Percentiles rank a stretch among this genome's conserved stretches.
Conservation (phyloP, 2,888 invertebrate genomes). For the Tetramorium bicarinatum region DNA sequence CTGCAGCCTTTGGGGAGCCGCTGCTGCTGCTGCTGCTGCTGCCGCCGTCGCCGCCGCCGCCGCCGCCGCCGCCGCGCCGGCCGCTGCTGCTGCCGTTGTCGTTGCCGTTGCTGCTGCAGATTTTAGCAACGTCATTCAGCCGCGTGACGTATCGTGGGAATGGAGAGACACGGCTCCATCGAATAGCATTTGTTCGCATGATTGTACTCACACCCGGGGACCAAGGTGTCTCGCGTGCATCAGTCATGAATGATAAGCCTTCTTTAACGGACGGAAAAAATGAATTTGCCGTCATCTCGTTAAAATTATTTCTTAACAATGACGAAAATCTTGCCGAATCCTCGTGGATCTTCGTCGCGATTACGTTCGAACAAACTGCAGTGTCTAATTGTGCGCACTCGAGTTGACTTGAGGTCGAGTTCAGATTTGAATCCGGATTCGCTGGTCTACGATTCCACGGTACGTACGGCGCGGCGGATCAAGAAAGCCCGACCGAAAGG, state of each 20-base stretch:
- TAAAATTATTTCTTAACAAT: background rate
- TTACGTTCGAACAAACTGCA: background rate
- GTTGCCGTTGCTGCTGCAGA: conserved; percentile 66
- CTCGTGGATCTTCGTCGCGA: background rate
- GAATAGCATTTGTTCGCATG: conserved; percentile 67
- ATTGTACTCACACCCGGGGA: conserved; percentile 67
- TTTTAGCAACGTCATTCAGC: conserved; percentile 77
- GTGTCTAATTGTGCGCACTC: conserved; percentile 3
- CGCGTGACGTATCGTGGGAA: conserved; percentile 81
- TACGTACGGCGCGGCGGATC: conserved; percentile 56
- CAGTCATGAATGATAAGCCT: conserved; percentile 57
- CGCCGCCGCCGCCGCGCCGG: conserved; percentile 54
- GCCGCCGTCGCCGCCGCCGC: conserved; percentile 37
- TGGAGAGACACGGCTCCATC: conserved; percentile 66
- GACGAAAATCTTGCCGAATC: background rate
- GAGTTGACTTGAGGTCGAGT: conserved; percentile 11
- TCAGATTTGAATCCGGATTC: conserved; percentile 53
- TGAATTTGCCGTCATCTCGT: background rate
- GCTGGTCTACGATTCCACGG: conserved; percentile 62
- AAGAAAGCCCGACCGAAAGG: conserved; percentile 49
- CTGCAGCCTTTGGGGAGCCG: conserved; percentile 70
- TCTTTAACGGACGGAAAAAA: conserved; percentile 54
- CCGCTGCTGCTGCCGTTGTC: conserved; percentile 15
- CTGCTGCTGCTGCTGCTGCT: conserved; percentile 59
- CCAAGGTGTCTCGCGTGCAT: conserved; percentile 74